Base-by-base conservation (phyloP, 2,113 vertebrate species). In the Rana temporaria region DNA sequence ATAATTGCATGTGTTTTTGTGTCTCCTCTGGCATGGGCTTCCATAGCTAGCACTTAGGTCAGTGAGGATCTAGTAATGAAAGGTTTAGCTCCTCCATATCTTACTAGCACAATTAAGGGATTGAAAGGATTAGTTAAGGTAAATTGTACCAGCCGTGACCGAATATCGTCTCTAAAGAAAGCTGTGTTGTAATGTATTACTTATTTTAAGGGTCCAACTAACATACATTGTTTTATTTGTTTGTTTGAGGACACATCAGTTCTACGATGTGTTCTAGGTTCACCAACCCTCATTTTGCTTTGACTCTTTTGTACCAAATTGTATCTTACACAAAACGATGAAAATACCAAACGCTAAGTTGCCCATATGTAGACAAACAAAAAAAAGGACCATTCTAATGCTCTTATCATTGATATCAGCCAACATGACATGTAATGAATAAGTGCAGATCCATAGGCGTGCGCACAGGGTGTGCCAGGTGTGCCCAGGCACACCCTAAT, bases 101-200 rank as follows among this genome's bases (percentile, higher is more conserved):
- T 73, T 73, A 30, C 68, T 64, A 48, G 68, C 56, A 72, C 68
- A 81, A 81, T 81, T 81, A 81, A 72, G 24, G 79, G 79, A 81
- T 81, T 81, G 52, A 24, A 66, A 20, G 60, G 79, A 81, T 81
- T 81, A 81, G 26, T 20, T 42, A 81, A 70, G 20, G 67, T 63
- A 81, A 80, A 81, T 64, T 81, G 79, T 66, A 78, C 55, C 63
- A 18, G 62, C 63, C 52, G 18, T 63, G 59, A 30, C 42, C 65
- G 69, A 73, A 81, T 22, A 67, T 22, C 18, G 59, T 42, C 68
- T 34, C 59, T 73, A 72, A 65, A 72, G 42, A 24, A 63, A 81
- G 30, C 60, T 66, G 70, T 64, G 68, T 26, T 71, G 30, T 26
- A 48, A 77, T 63, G 74, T 53, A 17, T 26, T 48, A 77, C 30